phyloP scores from a whole-genome alignment of 2,113 vertebrate genomes.

The Siphamia tubifer region DNA sequence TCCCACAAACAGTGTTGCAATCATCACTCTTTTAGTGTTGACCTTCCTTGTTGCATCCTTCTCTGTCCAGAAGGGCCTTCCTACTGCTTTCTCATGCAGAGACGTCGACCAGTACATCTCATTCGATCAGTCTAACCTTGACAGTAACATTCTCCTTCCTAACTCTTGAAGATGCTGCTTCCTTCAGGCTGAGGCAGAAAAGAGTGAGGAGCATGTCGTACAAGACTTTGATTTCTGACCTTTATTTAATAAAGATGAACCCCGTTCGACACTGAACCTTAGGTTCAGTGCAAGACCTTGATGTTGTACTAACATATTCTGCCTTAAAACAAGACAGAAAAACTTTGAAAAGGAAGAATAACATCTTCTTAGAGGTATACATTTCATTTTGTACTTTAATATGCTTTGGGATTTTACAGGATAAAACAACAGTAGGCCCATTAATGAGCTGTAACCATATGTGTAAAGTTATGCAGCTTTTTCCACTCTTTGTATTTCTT shows the following conservation, averaged over 20 bases:
- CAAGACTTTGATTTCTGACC: not conserved
- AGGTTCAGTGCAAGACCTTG: too few species aligned
- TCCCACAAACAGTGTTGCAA: not conserved
- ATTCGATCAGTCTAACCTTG: constrained; percentile 17
- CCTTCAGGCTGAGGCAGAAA: constrained; percentile 6
- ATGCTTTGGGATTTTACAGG: too few species aligned
- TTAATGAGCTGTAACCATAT: too few species aligned
- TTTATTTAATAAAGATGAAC: not conserved
- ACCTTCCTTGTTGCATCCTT: constrained; percentile 19
- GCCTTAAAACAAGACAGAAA: too few species aligned
- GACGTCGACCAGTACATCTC: not conserved
- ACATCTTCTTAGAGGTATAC: too few species aligned
- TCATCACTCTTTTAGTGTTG: constrained; percentile 14
- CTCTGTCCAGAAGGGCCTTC: not conserved
- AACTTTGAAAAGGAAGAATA: too few species aligned
- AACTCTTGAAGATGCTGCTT: constrained; percentile 4
- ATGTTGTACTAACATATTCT: too few species aligned
- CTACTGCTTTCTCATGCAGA: not conserved
- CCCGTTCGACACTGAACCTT: too few species aligned
- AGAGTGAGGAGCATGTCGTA: constrained; percentile 2
- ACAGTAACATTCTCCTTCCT: not conserved
- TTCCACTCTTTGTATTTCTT: too few species aligned
- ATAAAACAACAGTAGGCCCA: too few species aligned
- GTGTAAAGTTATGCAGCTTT: too few species aligned
- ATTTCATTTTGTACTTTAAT: too few species aligned